Base-by-base conservation (phyloP, 2,888 invertebrate species). In the Geophilus truncorum region DNA sequence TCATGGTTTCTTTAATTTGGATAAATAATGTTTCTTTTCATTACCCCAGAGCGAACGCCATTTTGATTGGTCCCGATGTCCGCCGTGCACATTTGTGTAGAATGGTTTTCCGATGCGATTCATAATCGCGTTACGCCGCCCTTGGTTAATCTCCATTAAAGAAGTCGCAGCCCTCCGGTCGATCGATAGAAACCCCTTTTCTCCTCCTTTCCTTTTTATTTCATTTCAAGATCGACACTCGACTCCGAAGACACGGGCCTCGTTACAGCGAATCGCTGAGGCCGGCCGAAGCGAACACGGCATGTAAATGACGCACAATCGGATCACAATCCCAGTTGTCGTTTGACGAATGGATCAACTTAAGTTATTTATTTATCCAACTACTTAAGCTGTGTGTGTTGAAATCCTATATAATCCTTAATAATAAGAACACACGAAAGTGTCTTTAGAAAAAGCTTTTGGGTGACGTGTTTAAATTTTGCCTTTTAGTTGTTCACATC, bases 81-180 rank as follows among this genome's bases (percentile, higher is more conserved):
- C 57, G 57, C 57, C 57, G 18, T 57, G 21, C 57, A 23, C 57
- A 23, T 57, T 57, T 57, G 57, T 57, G 18, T 57, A 6, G 21
- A 57, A 57, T 57, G 57, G 57, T 57, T 57, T 57, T 57, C 57
- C 57, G 57, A 57, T 57, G 57, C 23, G 57, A 57, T 57, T 57
- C 57, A 57, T 57, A 57, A 57, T 57, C 57, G 57, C 57, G 57
- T 57, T 57, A 57, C 57, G 57, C 57, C 57, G 57, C 57, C 57
- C 57, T 23, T 18, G 21, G 57, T 57, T 57, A 57, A 57, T 57
- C 57, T 57, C 57, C 57, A 57, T 57, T 57, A 57, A 57, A 57
- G 57, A 57, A 57, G 57, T 57, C 57, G 57, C 57, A 57, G 57
- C 57, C n/a, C 57, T 57, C 57, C 57, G 57, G 57, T 57, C 57